phyloP scores from a whole-genome alignment of 2,888 invertebrate genomes.

The Pammene fasciana region DNA sequence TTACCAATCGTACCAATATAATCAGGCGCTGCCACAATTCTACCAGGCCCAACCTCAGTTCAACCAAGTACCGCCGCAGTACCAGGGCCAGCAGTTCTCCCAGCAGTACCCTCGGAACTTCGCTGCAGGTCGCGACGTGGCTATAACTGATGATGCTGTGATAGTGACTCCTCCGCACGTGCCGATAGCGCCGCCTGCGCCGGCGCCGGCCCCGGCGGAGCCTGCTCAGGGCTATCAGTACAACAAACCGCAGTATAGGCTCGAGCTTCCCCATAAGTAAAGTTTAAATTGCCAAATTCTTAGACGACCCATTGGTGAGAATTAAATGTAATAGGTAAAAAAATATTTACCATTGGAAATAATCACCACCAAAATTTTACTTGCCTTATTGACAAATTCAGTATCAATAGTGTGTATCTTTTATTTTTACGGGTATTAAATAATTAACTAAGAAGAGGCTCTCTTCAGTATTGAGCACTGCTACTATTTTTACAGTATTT shows the following conservation, averaged over 20 bases:
- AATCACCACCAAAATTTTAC: not conserved
- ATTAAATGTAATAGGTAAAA: not conserved
- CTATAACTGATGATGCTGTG: conserved; percentile 74
- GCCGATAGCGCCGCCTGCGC: conserved; percentile 56
- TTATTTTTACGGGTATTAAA: conserved; percentile 41
- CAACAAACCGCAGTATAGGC: conserved; percentile 71
- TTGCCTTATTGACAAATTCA: not conserved
- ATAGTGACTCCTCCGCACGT: conserved; percentile 76
- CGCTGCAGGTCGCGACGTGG: conserved; percentile 66
- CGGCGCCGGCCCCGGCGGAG: conserved; percentile 52
- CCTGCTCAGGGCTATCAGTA: conserved; percentile 64
- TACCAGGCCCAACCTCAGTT: conserved; percentile 50
- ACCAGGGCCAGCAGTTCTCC: conserved; percentile 50
- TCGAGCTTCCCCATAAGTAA: conserved; percentile 74
- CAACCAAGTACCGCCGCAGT: conserved; percentile 48
- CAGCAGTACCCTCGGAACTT: conserved; percentile 55
- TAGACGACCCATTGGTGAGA: not conserved
- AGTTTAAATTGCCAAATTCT: conserved; percentile 21
- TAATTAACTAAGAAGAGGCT: conserved; percentile 33
- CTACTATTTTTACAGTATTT: not conserved
- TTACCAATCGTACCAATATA: conserved; percentile 41
- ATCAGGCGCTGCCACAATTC: conserved; percentile 46
- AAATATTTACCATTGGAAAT: not conserved
- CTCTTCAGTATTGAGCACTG: conserved; percentile 36
- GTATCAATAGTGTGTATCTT: not conserved